These are phyloP conservation scores for Asteroscopus sphinx DNA, from an alignment of 2,888 invertebrate species.

Conservation along the genomic window DNA sequence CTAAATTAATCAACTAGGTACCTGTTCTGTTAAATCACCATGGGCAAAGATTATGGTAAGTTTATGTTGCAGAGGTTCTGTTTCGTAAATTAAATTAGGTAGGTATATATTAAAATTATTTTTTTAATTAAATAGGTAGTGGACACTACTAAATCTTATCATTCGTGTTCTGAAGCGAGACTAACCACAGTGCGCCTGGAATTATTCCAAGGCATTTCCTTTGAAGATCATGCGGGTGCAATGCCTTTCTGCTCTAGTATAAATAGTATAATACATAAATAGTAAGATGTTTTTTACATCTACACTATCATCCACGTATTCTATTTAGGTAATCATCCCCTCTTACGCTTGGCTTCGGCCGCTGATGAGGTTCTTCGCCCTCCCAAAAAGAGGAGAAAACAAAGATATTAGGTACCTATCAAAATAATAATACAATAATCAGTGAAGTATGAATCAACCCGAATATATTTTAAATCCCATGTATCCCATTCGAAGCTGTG, in stretches of 20 bases:
- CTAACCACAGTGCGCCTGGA: conserved; percentile 9
- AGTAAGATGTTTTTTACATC: too few species aligned
- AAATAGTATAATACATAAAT: too few species aligned
- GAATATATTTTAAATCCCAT: background rate
- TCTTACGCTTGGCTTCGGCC: too few species aligned
- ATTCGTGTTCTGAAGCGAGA: background rate
- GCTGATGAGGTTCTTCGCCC: too few species aligned
- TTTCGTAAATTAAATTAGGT: background rate
- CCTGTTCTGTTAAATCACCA: conserved; percentile 43
- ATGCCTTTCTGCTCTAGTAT: conserved; percentile 3
- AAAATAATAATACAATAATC: too few species aligned
- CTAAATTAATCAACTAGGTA: conserved; percentile 37
- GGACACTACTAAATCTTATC: background rate
- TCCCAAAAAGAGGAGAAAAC: too few species aligned
- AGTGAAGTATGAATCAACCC: background rate
- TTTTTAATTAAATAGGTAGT: background rate
- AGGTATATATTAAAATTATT: background rate
- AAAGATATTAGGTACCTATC: too few species aligned
- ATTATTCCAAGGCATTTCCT: conserved; percentile 17
- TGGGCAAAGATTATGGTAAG: conserved; percentile 82
- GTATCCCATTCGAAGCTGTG: conserved; percentile 17
- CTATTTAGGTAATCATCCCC: too few species aligned
- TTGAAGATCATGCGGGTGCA: conserved; percentile 15
- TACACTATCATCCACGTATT: too few species aligned
- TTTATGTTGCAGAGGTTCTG: conserved; percentile 22